Percentiles rank a stretch among this genome's conserved stretches.
Conservation (phyloP, 92 coral and sea anemone species). For the Bergia puertoricense region DNA sequence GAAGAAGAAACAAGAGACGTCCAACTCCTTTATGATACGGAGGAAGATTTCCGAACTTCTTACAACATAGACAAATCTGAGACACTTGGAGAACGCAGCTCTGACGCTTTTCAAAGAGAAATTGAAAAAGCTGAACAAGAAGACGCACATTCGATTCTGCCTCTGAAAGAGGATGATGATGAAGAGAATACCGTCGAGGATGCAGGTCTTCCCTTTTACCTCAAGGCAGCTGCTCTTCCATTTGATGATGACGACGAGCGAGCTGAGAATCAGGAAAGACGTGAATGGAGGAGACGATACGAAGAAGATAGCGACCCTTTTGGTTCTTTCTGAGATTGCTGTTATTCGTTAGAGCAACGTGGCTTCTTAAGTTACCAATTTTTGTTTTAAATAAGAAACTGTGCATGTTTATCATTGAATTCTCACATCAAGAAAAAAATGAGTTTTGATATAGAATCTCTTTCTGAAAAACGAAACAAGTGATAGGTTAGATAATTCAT, state of each 20-base stretch:
- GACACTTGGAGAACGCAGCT: neutral
- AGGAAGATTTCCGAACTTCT: conserved; percentile 5
- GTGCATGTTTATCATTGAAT: no score
- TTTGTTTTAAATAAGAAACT: no score
- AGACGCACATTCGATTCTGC: neutral
- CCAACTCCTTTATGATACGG: neutral
- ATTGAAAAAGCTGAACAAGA: neutral
- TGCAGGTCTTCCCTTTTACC: conserved; percentile 37
- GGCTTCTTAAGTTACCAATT: neutral
- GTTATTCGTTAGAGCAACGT: neutral
- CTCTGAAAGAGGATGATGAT: neutral
- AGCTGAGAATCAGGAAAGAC: neutral
- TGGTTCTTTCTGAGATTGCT: neutral
- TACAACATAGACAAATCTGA: neutral
- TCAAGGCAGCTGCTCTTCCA: conserved; percentile 40
- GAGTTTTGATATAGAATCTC: no score
- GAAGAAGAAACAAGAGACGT: neutral
- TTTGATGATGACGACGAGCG: conserved; percentile 20
- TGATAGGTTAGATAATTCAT: no score
- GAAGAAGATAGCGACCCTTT: neutral
- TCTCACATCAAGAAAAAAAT: no score
- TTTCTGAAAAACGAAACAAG: no score
- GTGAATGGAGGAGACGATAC: neutral
- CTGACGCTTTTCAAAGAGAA: neutral
- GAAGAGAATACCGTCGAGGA: conserved; percentile 9